phyloP scores from a whole-genome alignment of 92 coral and sea anemone genomes.

The Paramuricea clavata region DNA sequence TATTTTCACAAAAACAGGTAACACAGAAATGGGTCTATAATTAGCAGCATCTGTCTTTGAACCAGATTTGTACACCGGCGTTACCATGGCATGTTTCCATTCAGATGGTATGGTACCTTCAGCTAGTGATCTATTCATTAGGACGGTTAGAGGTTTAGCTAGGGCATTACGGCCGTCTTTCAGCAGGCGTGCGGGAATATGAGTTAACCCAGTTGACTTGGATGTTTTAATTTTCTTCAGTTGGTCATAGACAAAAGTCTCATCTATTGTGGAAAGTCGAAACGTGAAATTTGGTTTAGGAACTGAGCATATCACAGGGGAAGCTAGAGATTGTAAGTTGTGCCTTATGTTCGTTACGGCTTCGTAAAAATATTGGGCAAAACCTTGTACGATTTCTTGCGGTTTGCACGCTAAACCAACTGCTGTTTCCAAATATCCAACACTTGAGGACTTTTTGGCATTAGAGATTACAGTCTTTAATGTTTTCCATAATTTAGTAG shows the following conservation, averaged over 20 bases:
- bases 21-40: slow-evolving; percentile 6
- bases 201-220: slow-evolving; percentile 50
- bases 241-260: slow-evolving; percentile 51
- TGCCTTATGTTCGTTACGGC: slow-evolving; percentile 48
- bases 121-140: slow-evolving; percentile 62
- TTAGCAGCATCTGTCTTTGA: slow-evolving; percentile 2
- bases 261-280: slow-evolving; percentile 50
- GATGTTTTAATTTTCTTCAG: slow-evolving; percentile 46
- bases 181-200: slow-evolving; percentile 71
- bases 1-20: slow-evolving; percentile 35
- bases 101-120: slow-evolving; percentile 60
- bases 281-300: slow-evolving; percentile 51
- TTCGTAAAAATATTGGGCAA: slow-evolving; percentile 58
- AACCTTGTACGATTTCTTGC: slow-evolving; percentile 46
- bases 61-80: slow-evolving; percentile 44
- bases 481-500: slow-evolving; percentile 55
- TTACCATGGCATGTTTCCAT: slow-evolving; percentile 61
- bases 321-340: neutral
- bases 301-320: slow-evolving; percentile 60
- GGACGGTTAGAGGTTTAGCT: slow-evolving; percentile 49
- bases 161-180: slow-evolving; percentile 62
- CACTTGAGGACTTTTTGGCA: slow-evolving; percentile 25
- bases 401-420: slow-evolving; percentile 55
- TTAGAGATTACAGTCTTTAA: slow-evolving; percentile 53
- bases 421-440: slow-evolving; percentile 61